Percentiles rank a stretch among this genome's conserved stretches.
These are phyloP conservation scores for Cephalophus harveyi DNA, from an alignment of 2,113 vertebrate genomes.

Conservation along the genomic window DNA sequence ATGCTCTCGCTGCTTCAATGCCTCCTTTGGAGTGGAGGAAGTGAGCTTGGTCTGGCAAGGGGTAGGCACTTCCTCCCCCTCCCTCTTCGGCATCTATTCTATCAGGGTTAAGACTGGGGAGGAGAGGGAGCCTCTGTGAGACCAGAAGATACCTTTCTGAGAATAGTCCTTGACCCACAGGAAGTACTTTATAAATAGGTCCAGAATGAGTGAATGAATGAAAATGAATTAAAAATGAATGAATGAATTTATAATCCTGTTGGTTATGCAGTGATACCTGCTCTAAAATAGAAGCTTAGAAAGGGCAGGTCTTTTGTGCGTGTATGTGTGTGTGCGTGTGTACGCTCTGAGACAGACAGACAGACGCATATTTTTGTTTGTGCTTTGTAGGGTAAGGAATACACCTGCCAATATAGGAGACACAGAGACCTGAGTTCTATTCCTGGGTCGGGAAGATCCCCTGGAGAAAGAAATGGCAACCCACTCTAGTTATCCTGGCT, in stretches of 20 bases:
- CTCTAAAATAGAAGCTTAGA: not conserved
- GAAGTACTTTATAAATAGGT: not conserved
- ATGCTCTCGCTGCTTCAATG: not conserved
- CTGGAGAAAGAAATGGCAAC: not conserved
- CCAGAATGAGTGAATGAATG: not conserved
- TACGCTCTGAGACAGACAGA: not conserved
- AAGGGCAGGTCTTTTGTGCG: not conserved
- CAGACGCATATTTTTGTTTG: not conserved
- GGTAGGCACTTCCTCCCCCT: not conserved
- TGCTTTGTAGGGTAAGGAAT: not conserved
- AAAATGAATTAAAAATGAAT: not conserved
- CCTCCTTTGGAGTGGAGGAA: not conserved
- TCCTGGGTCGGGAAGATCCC: not conserved
- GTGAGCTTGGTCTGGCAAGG: not conserved
- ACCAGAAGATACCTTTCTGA: not conserved
- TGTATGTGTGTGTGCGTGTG: not conserved
- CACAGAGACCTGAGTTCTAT: not conserved
- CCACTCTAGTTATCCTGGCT: not conserved
- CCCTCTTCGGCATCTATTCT: not conserved
- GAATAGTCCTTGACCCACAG: not conserved
- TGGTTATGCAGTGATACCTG: not conserved
- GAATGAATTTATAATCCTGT: not conserved
- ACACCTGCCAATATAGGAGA: not conserved
- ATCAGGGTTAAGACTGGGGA: not conserved
- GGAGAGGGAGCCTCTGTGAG: not conserved